Evolutionary conservation across 2,113 vertebrate genomes (phyloP).

Genomic region (Leptobrachium leishanense): DNA sequence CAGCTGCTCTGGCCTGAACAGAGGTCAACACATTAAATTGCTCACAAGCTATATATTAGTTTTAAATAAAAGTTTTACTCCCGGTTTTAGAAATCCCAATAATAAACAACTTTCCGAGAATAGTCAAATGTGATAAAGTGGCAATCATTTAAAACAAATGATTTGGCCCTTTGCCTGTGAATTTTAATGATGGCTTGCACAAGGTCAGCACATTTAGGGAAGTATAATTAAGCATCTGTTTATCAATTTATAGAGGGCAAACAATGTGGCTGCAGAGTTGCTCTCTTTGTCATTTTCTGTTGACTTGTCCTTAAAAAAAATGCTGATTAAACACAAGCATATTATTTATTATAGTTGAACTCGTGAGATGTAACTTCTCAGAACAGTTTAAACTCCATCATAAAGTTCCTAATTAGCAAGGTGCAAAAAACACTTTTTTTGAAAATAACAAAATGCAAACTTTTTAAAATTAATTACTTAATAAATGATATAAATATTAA

Average conservation of each 20-base stretch:
- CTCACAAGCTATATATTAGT: too few relatives aligned
- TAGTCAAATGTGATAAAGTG: not conserved
- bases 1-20: too few relatives aligned
- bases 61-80: too few relatives aligned
- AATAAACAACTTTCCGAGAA: too few relatives aligned
- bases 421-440: not conserved
- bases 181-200: conserved; percentile 26
- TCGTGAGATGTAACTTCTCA: conserved; percentile 20
- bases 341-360: conserved; percentile 38
- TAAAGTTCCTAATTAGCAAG: conserved; percentile 16
- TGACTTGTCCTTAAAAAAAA: conserved; percentile 34
- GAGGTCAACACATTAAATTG: too few relatives aligned
- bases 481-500: too few relatives aligned
- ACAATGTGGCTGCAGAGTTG: not conserved
- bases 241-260: conserved; percentile 23
- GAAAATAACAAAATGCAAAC: too few relatives aligned
- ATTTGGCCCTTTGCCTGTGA: conserved; percentile 6
- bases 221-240: conserved; percentile 36
- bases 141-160: conserved; percentile 15
- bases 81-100: too few relatives aligned
- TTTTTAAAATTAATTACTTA: too few relatives aligned
- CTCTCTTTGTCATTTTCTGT: conserved; percentile 33
- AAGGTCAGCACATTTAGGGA: conserved; percentile 28
- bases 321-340: conserved; percentile 33
- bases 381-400: conserved; percentile 24